Evolutionary conservation across 2,888 invertebrate species (phyloP).

Genomic region (Tipula confusa): DNA sequence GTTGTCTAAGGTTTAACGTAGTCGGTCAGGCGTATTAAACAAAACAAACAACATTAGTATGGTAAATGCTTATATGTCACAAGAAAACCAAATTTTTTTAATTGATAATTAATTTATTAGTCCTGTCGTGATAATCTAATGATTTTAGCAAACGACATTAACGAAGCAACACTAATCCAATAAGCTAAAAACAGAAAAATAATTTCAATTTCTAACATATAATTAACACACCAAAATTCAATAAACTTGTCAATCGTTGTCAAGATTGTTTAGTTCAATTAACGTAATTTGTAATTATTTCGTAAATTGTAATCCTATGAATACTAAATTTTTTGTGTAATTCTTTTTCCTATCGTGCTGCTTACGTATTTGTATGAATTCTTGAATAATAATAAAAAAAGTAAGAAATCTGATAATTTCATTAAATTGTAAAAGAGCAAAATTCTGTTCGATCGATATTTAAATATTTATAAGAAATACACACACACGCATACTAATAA

Average conservation of each 20-base stretch:
- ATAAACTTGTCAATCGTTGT: constrained; percentile 20
- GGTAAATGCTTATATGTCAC: too few species aligned
- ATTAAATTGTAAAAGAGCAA: background rate
- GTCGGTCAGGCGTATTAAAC: too few species aligned
- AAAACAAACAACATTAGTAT: too few species aligned
- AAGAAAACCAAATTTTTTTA: too few species aligned
- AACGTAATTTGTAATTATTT: background rate
- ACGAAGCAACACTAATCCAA: background rate
- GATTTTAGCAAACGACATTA: too few species aligned
- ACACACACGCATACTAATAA: background rate
- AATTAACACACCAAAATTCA: background rate
- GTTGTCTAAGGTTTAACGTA: too few species aligned
- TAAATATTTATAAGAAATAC: background rate
- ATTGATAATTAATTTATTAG: too few species aligned
- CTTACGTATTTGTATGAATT: background rate
- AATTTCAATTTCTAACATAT: background rate
- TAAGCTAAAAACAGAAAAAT: background rate
- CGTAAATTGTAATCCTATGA: constrained; percentile 5
- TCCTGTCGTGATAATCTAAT: too few species aligned
- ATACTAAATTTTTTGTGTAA: background rate
- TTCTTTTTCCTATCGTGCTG: background rate
- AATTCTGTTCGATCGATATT: too few species aligned
- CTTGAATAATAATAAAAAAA: background rate
- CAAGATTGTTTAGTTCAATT: background rate
- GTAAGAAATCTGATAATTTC: background rate